Conservation (phyloP, 2,888 invertebrate genomes). For the Drosophila formosana region DNA sequence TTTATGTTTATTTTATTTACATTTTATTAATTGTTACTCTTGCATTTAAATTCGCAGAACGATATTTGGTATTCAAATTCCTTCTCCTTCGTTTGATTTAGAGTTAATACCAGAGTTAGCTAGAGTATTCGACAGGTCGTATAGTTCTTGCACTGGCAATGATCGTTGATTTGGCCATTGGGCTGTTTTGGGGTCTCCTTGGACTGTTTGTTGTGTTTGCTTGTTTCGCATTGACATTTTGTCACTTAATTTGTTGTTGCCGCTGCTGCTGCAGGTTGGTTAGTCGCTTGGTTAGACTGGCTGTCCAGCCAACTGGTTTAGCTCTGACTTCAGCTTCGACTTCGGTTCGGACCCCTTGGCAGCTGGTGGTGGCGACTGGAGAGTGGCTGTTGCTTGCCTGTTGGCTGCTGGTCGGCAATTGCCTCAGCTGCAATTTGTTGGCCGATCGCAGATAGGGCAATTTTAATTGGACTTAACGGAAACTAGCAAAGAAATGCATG, state of each 20-base stretch:
- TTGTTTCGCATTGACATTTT: slow-evolving; percentile 79
- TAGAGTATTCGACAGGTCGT: slow-evolving; percentile 11
- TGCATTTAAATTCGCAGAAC: too few species aligned
- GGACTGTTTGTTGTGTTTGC: slow-evolving; percentile 35
- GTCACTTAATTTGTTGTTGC: slow-evolving; percentile 79
- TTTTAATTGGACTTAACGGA: slow-evolving; percentile 78
- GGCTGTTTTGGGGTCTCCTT: slow-evolving; percentile 21
- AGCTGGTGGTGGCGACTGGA: slow-evolving; percentile 33
- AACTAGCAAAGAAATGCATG: slow-evolving; percentile 65
- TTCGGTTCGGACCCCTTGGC: slow-evolving; percentile 26
- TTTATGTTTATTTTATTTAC: too few species aligned
- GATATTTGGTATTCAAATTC: too few species aligned
- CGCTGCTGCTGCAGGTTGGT: slow-evolving; percentile 45
- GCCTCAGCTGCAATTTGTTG: slow-evolving; percentile 59
- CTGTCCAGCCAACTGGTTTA: slow-evolving; percentile 53
- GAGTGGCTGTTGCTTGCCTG: not conserved
- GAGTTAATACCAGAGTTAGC: not conserved
- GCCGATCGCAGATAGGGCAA: slow-evolving; percentile 71
- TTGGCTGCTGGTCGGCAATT: slow-evolving; percentile 52
- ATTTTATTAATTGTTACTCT: too few species aligned
- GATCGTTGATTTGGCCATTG: slow-evolving; percentile 49
- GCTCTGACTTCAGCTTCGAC: not conserved
- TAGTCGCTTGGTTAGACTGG: slow-evolving; percentile 41
- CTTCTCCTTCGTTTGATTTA: not conserved
- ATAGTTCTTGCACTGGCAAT: not conserved